Evolutionary conservation across 2,797 vertebrate species (phyloP).

Genomic region (Channa striata): DNA sequence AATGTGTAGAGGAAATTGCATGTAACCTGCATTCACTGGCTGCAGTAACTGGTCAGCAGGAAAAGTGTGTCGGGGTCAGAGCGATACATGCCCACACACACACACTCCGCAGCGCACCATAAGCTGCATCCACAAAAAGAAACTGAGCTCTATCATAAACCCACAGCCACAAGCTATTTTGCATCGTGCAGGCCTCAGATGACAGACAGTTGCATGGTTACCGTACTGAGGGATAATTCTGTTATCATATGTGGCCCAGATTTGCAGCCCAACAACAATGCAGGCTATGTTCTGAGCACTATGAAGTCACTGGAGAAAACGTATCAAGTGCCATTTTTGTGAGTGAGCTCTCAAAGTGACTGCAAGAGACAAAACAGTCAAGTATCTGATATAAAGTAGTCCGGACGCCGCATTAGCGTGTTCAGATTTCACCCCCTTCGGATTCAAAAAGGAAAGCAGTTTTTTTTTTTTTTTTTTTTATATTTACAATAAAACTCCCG

Average conservation of each 20-base stretch:
- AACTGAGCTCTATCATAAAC: slow-evolving; percentile 55
- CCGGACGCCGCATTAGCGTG: slow-evolving; percentile 5
- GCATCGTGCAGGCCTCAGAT: slow-evolving; percentile 59
- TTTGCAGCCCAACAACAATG: slow-evolving; percentile 64
- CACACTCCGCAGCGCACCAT: slow-evolving; percentile 19
- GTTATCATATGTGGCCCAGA: slow-evolving; percentile 70
- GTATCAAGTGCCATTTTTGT: slow-evolving; percentile 52
- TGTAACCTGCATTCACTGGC: slow-evolving; percentile 26
- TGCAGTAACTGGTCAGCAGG: slow-evolving; percentile 52
- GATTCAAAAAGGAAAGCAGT: background rate
- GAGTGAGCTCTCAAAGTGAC: slow-evolving; percentile 43
- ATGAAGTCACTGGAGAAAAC: slow-evolving; percentile 54
- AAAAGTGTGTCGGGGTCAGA: slow-evolving; percentile 64
- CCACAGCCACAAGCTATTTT: slow-evolving; percentile 56
- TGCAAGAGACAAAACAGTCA: slow-evolving; percentile 15
- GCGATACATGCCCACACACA: slow-evolving; percentile 50
- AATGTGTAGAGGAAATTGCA: slow-evolving; percentile 22
- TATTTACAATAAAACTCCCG: slow-evolving; percentile 10
- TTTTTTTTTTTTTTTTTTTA: background rate
- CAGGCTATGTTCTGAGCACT: slow-evolving; percentile 50
- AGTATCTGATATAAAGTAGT: slow-evolving; percentile 27
- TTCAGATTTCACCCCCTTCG: slow-evolving; percentile 13
- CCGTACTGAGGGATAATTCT: slow-evolving; percentile 63
- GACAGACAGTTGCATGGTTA: slow-evolving; percentile 59
- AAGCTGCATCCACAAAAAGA: slow-evolving; percentile 45